These are phyloP conservation scores for Esox masquinongy DNA, from an alignment of 2,797 vertebrate genomes.

Conservation along the genomic window DNA sequence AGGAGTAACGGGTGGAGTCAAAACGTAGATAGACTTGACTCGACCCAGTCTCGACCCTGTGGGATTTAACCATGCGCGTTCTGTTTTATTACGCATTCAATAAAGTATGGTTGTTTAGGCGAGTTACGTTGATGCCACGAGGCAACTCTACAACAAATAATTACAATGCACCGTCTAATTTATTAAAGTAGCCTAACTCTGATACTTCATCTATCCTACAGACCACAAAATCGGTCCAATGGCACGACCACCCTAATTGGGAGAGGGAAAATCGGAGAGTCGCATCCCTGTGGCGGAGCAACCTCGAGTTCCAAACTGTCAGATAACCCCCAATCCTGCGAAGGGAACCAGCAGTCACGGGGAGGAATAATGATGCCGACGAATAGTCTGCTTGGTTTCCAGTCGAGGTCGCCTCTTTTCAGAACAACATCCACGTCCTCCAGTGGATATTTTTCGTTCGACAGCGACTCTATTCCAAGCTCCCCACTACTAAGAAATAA, in stretches of 20 bases:
- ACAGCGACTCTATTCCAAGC: constrained; percentile 81
- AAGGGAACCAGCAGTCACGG: constrained; percentile 64
- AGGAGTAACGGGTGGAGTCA: constrained; percentile 18
- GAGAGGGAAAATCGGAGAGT: constrained; percentile 70
- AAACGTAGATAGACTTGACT: neutral
- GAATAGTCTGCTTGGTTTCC: constrained; percentile 77
- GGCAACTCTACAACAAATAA: neutral
- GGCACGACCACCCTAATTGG: constrained; percentile 78
- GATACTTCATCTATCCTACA: constrained; percentile 75
- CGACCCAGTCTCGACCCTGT: neutral
- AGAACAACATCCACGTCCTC: constrained; percentile 82
- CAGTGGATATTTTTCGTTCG: constrained; percentile 93
- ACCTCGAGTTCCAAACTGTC: constrained; percentile 61
- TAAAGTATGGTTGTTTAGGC: neutral
- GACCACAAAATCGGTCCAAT: constrained; percentile 77
- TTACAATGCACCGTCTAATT: neutral
- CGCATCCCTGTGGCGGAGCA: constrained; percentile 63
- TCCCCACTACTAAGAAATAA: constrained; percentile 84
- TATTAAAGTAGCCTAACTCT: constrained; percentile 47
- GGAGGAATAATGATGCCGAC: constrained; percentile 68
- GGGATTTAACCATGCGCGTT: neutral
- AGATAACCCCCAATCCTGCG: constrained; percentile 48
- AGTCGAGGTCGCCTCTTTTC: constrained; percentile 81
- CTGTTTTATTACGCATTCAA: neutral
- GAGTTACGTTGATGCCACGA: neutral